Evolutionary conservation across 2,113 vertebrate genomes (phyloP), one percentile per base, ranked within the genome.

Genomic region (cattle (Bos taurus)): DNA sequence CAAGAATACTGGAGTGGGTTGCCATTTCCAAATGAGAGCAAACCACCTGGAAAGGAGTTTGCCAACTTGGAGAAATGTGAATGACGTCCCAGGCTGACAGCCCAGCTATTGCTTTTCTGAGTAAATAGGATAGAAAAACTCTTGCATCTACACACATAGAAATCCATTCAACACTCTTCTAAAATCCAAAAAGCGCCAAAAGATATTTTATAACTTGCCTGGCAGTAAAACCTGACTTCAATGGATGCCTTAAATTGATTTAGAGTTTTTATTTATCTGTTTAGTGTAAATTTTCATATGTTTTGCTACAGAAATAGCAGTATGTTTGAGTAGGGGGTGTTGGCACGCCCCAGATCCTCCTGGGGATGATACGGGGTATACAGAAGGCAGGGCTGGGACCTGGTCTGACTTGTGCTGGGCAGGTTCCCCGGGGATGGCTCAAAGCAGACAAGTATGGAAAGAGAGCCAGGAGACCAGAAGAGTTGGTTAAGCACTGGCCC

Each of bases 291-390:
- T 26, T 67, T 85, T 62, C 50, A 0, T 16, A 0, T 25, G 30
- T 59, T 93, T 78, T 87, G 74, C 86, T 60, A 9, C 21, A 6
- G 60, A 77, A 74, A 77, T 54, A 13, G 9, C 17, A 25, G 25
- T 6, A 25, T 15, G n/a, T 64, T 56, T 57, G n/a, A 7, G 14
- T 1, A 14, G 13, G 33, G 50, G 23, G 30, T 15, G 25, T n/a
- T 48, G 7, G 12, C 11, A 7, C 0, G 1, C 33, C 62, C 71
- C 62, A 30, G 56, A 46, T 85, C 33, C 80, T 86, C 33, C 48
- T 0, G 3, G 30, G n/a, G 81, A 9, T 57, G 88, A 7, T 0
- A 7, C 10, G 74, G 3, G 2, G 48, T 0, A 1, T 43, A 19
- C 14, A 3, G 26, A 25, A 59, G 77, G 86, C 28, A 3, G 50